Base-by-base conservation (phyloP, 2,113 vertebrate species). In the Cryptomyrus ogoouensis region DNA sequence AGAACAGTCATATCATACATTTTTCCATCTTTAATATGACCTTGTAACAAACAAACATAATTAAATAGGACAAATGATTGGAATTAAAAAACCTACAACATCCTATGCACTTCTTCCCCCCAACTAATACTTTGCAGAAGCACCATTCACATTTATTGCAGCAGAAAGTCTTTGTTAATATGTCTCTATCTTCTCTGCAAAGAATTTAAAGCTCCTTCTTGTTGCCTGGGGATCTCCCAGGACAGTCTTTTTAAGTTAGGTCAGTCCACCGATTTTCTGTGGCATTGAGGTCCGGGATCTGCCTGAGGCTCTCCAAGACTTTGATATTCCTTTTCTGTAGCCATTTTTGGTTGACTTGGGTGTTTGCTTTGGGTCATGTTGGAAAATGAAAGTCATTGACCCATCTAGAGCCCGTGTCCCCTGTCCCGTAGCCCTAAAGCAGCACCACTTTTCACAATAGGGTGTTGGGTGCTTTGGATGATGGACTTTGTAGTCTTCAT, bases 211-310 rank as follows among this genome's bases (percentile, higher is more conserved):
- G 62, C 62, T 70, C 27, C 27, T 70, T 70, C n/a, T 31, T 12
- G n/a, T 70, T 70, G 74, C 47, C n/a, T 83, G 89, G 74, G 89
- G 70, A 89, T 52, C 89, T 89, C 47, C 89, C 53, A 77, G 50
- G 74, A 56, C 77, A 83, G 47, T 44, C 89, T n/a, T 53, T 77
- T 83, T 89, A 70, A 70, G 62, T 70, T 39, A 89, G 44, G 89
- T 89, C 70, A 89, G 74, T 89, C 8, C 89, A 44, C 89, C 39
- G 47, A 83, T 83, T 39, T 83, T 89, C 52, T 89, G 53, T 53
- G 35, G 70, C 17, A 83, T 19, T 53, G 74, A 89, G 88, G 88
- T 88, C 88, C 3, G 4, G 44, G 10, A 44, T 88, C 88, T 47
- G 53, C 46, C 35, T 10, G 49, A 47, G 83, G 19, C 83, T n/a